Percentiles rank a stretch among this genome's conserved stretches.
Conservation (phyloP, 1,140 invertebrate species). For the Pseudomyrmex concolor region DNA sequence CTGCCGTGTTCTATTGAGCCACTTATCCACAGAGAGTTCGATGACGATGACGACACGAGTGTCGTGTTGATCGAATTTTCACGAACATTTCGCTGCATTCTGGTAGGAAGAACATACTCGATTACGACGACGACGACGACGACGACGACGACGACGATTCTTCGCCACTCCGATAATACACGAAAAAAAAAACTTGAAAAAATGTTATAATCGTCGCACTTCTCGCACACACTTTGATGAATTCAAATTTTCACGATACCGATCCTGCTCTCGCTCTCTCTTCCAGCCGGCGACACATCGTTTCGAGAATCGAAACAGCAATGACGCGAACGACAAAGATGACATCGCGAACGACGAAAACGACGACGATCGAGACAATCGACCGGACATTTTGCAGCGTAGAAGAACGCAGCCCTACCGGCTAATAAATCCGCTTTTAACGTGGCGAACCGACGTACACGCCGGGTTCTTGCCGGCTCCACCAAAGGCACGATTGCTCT, state of each 20-base stretch:
- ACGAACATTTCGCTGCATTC: constrained; percentile 26
- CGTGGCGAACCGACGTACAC: constrained; percentile 73
- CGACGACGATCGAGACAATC: constrained; percentile 9
- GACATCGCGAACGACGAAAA: not conserved
- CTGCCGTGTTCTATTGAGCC: constrained; percentile 35
- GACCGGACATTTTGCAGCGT: constrained; percentile 52
- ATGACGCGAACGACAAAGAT: not conserved
- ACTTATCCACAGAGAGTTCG: constrained; percentile 43
- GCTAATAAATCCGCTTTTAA: constrained; percentile 72
- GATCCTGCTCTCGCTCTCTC: not conserved
- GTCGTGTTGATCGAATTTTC: constrained; percentile 12
- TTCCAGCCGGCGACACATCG: constrained; percentile 9
- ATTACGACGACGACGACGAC: not conserved
- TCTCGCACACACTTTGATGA: constrained; percentile 34
- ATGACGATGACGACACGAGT: constrained; percentile 21
- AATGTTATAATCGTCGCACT: constrained; percentile 5
- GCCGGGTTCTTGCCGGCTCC: constrained; percentile 79
- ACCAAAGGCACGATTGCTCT: constrained; percentile 80
- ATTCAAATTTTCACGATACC: constrained; percentile 25
- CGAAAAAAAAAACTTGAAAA: not conserved
- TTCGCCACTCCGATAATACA: not conserved
- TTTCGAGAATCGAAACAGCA: not conserved
- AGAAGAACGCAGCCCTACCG: constrained; percentile 59
- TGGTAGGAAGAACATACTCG: constrained; percentile 33
- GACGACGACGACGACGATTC: constrained; percentile 11